phyloP scores from a whole-genome alignment of 2,113 vertebrate genomes.

The Eonycteris spelaea region DNA sequence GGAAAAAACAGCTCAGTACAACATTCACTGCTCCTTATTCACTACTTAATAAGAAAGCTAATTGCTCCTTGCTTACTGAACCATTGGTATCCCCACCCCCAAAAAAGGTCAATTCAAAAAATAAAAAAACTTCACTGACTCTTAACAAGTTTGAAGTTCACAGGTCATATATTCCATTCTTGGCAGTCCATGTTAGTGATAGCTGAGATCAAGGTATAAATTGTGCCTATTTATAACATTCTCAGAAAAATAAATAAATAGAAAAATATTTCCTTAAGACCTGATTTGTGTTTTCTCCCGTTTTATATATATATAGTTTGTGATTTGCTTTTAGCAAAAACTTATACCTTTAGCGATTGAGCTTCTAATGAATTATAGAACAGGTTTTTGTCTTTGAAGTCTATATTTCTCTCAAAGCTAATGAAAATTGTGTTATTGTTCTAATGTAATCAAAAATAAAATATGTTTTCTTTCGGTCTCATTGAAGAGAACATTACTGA shows the following conservation, averaged over 20 bases:
- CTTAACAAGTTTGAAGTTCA: neutral
- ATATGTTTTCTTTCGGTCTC: constrained; percentile 2
- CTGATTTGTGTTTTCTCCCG: neutral
- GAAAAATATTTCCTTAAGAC: neutral
- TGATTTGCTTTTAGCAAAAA: neutral
- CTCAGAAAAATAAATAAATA: neutral
- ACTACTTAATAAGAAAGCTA: neutral
- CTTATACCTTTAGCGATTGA: neutral
- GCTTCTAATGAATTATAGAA: constrained; percentile 4
- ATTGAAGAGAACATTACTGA: constrained; percentile 10
- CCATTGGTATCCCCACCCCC: neutral
- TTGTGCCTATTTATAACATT: neutral
- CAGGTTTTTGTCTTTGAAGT: constrained; percentile 6
- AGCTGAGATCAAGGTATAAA: neutral
- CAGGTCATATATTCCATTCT: neutral
- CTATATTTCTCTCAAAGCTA: constrained; percentile 33
- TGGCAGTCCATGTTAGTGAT: neutral
- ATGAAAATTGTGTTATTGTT: neutral
- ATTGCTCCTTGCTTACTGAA: neutral
- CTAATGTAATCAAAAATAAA: constrained; percentile 43
- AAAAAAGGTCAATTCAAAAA: neutral
- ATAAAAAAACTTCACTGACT: neutral
- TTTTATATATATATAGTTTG: neutral
- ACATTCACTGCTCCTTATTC: neutral
- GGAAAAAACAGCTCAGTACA: neutral